Base-by-base conservation (phyloP, 2,113 vertebrate species). In the Malurus alboscapulatus region DNA sequence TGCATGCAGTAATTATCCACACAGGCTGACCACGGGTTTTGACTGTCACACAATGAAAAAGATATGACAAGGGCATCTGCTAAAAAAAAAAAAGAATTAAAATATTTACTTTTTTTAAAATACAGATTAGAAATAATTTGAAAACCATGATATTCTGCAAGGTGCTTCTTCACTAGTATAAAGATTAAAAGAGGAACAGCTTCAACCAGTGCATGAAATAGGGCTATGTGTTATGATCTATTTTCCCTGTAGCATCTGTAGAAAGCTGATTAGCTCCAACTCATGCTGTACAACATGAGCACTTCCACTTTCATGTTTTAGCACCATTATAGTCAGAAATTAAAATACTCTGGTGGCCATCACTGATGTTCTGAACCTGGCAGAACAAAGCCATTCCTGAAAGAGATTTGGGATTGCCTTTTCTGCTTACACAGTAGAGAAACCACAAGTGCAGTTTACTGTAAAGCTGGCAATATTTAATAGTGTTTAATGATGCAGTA, bases 271-370 rank as follows among this genome's bases (percentile, higher is more conserved):
- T 77, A 92, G 69, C 88, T 95, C 68, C 47, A 87, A 62, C 55
- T 76, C 74, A 81, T 63, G 78, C 71, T 65, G 62, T 83, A 76
- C 1, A 5, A 87, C 66, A 85, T 0, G 3, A 91, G 71, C 74
- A 66, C 16, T 84, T 92, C 71, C n/a, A 54, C 94, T 87, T 91
- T 51, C 74, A 92, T 68, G 26, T 94, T 89, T 93, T 72, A 82
- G 72, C 61, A 82, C 57, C 59, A 42, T 51, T 72, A 61, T 4
- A 81, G 68, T 57, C 36, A 18, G 12, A 93, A 89, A 92, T 81
- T 72, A 93, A 78, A 69, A 89, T 19, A 59, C 36, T 69, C 40
- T 27, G 12, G 57, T 68, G 38, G 12, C 36, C 84, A 42, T 51
- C 58, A 55, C 27, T 32, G 44, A 63, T 85, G 80, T 20, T 91